phyloP scores from a whole-genome alignment of 30 jellyfish, hydroid and myxozoan species.

The Clytia hemisphaerica region DNA sequence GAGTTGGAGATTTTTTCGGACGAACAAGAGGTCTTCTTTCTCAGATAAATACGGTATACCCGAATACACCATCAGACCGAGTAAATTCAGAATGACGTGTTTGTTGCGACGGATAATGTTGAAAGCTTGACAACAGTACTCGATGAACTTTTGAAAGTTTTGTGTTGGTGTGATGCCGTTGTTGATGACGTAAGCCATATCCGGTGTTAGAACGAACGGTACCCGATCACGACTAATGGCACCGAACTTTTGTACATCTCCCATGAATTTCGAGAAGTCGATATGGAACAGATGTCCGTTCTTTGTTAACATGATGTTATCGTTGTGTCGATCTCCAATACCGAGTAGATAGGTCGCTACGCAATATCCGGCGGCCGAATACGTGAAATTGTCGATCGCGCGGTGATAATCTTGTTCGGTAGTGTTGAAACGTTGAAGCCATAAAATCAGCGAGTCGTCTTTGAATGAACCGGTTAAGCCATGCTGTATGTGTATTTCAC shows the following conservation, averaged over 20 bases:
- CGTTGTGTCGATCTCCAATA: slow-evolving; percentile 97
- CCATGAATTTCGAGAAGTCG: slow-evolving; percentile 89
- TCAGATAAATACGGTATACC: slow-evolving; percentile 82
- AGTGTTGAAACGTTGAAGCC: slow-evolving; percentile 84
- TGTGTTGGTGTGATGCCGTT: slow-evolving; percentile 57
- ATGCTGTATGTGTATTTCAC: slow-evolving; percentile 87
- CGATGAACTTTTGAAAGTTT: slow-evolving; percentile 86
- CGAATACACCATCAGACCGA: slow-evolving; percentile 91
- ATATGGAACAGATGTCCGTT: slow-evolving; percentile 91
- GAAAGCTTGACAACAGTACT: slow-evolving; percentile 87
- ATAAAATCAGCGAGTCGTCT: slow-evolving; percentile 68
- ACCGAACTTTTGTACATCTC: slow-evolving; percentile 86
- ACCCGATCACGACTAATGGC: slow-evolving; percentile 83
- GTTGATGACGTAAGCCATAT: slow-evolving; percentile 93
- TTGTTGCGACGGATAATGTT: slow-evolving; percentile 68
- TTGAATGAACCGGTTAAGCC: slow-evolving; percentile 97
- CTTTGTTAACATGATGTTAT: slow-evolving; percentile 83
- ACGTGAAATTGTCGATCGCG: slow-evolving; percentile 85
- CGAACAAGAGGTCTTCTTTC: slow-evolving; percentile 62
- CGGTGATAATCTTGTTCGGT: slow-evolving; percentile 43
- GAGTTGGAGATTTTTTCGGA: slow-evolving; percentile 64
- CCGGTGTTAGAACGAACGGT: slow-evolving; percentile 98
- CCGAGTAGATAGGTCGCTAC: slow-evolving; percentile 95
- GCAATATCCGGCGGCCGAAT: slow-evolving; percentile 96
- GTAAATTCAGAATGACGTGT: slow-evolving; percentile 56